Evolutionary conservation across 2,888 invertebrate species (phyloP), one percentile per base, ranked within the genome.

Genomic region (Spodoptera littoralis): DNA sequence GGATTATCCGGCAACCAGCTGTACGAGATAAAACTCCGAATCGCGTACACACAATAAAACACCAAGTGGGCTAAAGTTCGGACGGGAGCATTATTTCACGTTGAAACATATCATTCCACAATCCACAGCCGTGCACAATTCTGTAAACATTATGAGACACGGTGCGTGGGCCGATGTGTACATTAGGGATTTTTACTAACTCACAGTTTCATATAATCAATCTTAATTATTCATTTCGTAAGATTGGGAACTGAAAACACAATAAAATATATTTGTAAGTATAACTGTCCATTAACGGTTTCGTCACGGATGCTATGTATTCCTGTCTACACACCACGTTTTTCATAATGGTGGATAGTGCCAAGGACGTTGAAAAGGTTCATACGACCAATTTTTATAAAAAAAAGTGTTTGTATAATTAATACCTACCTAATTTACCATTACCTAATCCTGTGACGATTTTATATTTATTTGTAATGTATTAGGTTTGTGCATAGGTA

Each of bases 1-100:
- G 77, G 72, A 87, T 90, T 90, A 92, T 90, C 84, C 89, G 85
- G 92, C 93, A 94, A 94, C 80, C 94, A 93, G 85, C 94, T 94
- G 87, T 92, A 94, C 83, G 89, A 84, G 85, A 90, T 90, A 90
- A 90, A 90, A 88, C 83, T 86, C 84, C 66, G 85, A 83, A 89
- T 87, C 88, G 87, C 87, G 83, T 87, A 88, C 86, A 81, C 82
- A 88, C 90, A 92, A 92, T 90, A 92, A 91, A 89, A 90, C 87
- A 88, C 83, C 85, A 88, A 86, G 88, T 84, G 88, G 86, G 83
- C 85, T 86, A 81, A 84, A 87, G 86, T 87, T 87, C 85, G 86
- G 85, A 74, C 83, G 85, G 81, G 82, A 87, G 84, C 88, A 89
- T 90, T 90, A 90, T 90, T 90, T 91, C 82, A 90, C 88, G 85